Conservation (phyloP, 2,113 vertebrate species). For the Zosterops japonicus region DNA sequence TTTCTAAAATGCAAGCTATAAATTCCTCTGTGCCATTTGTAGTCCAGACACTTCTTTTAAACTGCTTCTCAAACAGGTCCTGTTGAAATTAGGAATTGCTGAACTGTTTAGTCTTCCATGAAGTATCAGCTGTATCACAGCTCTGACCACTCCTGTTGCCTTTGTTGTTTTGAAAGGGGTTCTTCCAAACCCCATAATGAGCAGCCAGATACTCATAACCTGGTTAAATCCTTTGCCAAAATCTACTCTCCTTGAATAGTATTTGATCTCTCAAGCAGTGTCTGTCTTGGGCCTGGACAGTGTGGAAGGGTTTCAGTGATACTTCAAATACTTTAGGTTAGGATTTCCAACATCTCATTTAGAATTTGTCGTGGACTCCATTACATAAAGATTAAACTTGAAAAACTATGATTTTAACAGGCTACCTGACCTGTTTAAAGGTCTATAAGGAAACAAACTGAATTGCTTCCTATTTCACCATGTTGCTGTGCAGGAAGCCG, state of each 20-base stretch:
- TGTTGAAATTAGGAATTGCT: not conserved
- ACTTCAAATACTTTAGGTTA: not conserved
- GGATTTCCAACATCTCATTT: not conserved
- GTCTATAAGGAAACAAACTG: not conserved
- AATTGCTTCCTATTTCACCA: not conserved
- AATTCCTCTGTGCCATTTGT: not conserved
- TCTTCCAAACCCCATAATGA: fast-evolving
- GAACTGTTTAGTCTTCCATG: not conserved
- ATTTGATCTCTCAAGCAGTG: not conserved
- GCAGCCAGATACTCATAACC: not conserved
- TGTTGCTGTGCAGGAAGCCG: not conserved
- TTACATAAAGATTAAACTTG: not conserved
- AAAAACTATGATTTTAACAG: not conserved
- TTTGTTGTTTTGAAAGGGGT: not conserved
- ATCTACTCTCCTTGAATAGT: not conserved
- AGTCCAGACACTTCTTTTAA: not conserved
- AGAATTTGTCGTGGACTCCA: not conserved
- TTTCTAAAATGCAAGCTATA: not conserved
- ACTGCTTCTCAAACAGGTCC: not conserved
- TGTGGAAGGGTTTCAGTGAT: not conserved
- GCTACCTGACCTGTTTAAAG: not conserved
- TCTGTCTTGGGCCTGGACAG: not conserved
- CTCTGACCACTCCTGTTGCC: not conserved
- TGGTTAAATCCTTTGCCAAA: not conserved
- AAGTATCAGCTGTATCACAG: not conserved